A percentile compares a stretch with the other conserved stretches of the same genome.
These are phyloP conservation scores for Pungitius pungitius DNA, from an alignment of 2,113 vertebrate species.

Conservation along the genomic window DNA sequence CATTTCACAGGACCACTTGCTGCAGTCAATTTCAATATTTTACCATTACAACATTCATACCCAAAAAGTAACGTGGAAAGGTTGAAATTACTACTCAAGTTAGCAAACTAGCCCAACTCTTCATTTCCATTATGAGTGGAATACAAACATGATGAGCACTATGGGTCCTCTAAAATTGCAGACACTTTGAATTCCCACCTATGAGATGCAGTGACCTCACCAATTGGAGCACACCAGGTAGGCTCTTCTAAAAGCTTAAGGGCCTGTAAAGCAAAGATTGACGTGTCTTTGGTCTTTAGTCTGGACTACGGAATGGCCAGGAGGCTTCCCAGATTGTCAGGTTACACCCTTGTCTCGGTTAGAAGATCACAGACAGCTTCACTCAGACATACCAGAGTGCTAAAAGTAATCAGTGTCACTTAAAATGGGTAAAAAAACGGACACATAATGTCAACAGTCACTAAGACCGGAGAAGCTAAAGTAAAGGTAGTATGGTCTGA, in stretches of 20 bases:
- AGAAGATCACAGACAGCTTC: conserved; percentile 43
- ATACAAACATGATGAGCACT: background rate
- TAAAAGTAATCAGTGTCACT: conserved; percentile 19
- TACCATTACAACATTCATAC: conserved; percentile 1
- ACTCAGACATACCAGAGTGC: conserved; percentile 14
- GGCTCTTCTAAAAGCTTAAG: conserved; percentile 34
- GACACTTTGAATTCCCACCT: background rate
- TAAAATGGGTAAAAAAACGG: conserved; percentile 18
- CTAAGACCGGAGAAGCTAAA: conserved; percentile 10
- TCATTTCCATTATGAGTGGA: no score
- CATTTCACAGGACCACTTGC: background rate
- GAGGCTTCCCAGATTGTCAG: conserved; percentile 33
- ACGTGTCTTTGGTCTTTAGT: conserved; percentile 47
- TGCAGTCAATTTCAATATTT: conserved; percentile 4
- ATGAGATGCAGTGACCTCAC: conserved; percentile 23
- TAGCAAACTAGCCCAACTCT: background rate
- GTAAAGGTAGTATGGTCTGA: background rate
- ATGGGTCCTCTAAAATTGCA: background rate
- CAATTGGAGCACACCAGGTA: conserved; percentile 20
- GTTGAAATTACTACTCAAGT: background rate
- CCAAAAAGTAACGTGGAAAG: background rate
- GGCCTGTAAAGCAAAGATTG: conserved; percentile 34
- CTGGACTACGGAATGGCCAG: conserved; percentile 31
- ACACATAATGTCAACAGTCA: conserved; percentile 13
- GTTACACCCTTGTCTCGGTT: conserved; percentile 28